These are phyloP conservation scores for Stenichneumon culpator DNA, from an alignment of 2,888 invertebrate genomes.

Conservation along the genomic window DNA sequence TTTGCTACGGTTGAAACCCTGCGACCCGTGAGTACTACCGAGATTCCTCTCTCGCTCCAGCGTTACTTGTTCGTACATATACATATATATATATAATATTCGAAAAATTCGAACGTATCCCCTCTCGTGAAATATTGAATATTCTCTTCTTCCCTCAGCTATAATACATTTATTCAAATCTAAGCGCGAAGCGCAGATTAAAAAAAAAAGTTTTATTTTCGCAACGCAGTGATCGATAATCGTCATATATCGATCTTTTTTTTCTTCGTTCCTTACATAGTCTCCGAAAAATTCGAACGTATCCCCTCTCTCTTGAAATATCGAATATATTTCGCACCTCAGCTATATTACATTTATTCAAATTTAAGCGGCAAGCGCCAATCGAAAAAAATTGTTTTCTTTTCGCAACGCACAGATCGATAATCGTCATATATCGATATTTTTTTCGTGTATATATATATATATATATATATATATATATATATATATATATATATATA, in stretches of 20 bases:
- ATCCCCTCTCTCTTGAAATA: background rate
- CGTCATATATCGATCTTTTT: background rate
- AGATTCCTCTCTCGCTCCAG: constrained; percentile 28
- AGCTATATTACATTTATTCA: background rate
- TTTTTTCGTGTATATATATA: background rate
- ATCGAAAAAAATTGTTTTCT: background rate
- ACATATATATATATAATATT: background rate
- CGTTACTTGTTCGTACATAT: background rate
- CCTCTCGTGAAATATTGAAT: constrained; percentile 1
- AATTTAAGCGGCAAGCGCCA: background rate
- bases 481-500: background rate
- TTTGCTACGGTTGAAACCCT: constrained; percentile 45
- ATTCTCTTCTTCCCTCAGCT: background rate
- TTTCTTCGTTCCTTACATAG: background rate
- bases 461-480: background rate
- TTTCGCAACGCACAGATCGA: constrained; percentile 14
- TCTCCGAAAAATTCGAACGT: background rate
- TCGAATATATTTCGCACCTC: background rate
- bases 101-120: background rate
- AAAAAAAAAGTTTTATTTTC: background rate
- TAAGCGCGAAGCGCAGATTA: background rate
- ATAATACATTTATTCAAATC: constrained; percentile 5
- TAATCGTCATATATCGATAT: background rate
- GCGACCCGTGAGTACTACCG: constrained; percentile 42
- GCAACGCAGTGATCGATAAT: constrained; percentile 21